Conservation (phyloP, 2,113 vertebrate genomes). For the Oriolus oriolus region DNA sequence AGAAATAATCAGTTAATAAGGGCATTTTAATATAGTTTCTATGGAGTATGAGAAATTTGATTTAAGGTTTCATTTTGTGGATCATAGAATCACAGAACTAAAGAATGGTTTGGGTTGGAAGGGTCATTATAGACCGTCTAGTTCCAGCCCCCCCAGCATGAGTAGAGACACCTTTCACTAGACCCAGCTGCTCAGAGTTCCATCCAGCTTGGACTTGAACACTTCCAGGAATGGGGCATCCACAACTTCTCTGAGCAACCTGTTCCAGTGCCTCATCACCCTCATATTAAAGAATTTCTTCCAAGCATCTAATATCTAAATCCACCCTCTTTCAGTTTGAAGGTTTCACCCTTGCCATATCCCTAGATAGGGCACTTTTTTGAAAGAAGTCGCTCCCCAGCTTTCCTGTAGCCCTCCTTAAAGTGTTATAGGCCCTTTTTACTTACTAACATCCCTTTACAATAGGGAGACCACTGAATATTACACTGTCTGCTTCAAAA, state of each 20-base stretch:
- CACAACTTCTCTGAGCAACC: not conserved
- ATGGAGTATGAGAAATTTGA: not conserved
- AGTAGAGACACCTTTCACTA: not conserved
- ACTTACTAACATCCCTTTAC: not conserved
- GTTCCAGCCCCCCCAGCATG: accelerated
- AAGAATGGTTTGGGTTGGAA: not conserved
- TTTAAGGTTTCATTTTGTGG: not conserved
- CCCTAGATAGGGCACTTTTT: too few relatives aligned
- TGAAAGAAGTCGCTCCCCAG: not conserved
- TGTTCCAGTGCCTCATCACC: not conserved
- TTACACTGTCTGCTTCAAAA: not conserved
- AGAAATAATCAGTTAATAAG: not conserved
- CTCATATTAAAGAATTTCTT: not conserved
- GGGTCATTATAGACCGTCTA: accelerated
- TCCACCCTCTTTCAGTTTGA: not conserved
- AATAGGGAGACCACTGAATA: too few relatives aligned
- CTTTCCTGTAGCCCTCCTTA: not conserved
- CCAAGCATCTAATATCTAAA: not conserved
- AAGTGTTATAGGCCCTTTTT: not conserved
- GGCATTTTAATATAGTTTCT: not conserved
- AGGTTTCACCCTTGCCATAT: not conserved
- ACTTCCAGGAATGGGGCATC: not conserved
- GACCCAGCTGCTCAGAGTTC: not conserved
- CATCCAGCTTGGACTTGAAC: not conserved
- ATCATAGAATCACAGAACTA: not conserved